Base-by-base conservation (phyloP, 2,797 vertebrate species). In the Neostethus bicornis region DNA sequence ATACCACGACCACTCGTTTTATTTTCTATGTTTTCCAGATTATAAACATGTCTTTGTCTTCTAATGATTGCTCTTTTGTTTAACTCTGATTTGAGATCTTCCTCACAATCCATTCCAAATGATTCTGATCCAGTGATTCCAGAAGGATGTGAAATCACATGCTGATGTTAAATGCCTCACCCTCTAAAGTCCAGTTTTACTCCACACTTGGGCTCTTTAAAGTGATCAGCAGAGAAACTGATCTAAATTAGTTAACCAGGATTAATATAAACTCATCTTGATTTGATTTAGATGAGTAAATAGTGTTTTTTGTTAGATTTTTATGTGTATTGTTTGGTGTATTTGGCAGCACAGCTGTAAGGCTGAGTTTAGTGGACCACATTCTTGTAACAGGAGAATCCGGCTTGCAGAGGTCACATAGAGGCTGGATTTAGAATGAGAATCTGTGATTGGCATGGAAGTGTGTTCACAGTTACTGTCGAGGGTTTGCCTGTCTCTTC, bases 371-470 rank as follows among this genome's bases (percentile, higher is more conserved):
- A 43, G 61, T 66, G 53, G 59, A 52, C 43, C 66, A 78, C 75
- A 73, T 70, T 79, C 60, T 67, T 86, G 90, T 88, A 92, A 91
- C 81, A 67, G 54, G 88, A 91, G 71, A 86, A 34, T 42, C 47
- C 80, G 73, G 84, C 78, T 70, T 73, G 49, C 21, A 38, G 71
- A 77, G 80, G 85, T 88, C 84, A 83, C 72, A 70, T 53, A 67
- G 62, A 75, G 61, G 73, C 87, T 85, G 72, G 46, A 87, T 91
- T 87, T 92, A 93, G 90, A 89, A 52, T 60, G 9, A 49, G 68
- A 81, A 80, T 70, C 55, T 88, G 75, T 87, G 87, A 87, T 83
- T 83, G 85, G 73, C 84, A 80, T 44, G 55, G 55, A 77, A 66
- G 85, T 73, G 78, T 89, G 85, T 57, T 51, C 34, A 26, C 12